Evolutionary conservation across 2,797 vertebrate species (phyloP), one percentile per base, ranked within the genome.

Genomic region (Novumbra hubbsi): DNA sequence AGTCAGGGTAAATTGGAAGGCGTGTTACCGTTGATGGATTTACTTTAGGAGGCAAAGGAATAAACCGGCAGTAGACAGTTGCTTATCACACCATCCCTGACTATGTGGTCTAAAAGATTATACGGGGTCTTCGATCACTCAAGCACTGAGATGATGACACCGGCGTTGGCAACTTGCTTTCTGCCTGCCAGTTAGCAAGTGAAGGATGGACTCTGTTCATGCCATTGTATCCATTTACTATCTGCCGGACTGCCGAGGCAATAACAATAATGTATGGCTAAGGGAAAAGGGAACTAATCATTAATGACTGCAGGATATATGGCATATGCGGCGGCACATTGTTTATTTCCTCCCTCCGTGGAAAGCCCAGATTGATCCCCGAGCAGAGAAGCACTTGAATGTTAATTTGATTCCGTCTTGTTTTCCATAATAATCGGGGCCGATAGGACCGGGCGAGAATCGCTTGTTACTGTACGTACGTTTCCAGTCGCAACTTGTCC

Each of bases 181-280:
- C 87, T 88, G 87, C 83, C 90, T 91, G 90, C 89, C 90, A 90
- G 90, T 91, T 91, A 91, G 83, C 85, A 68, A 66, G 78, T 93
- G 90, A 94, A 92, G 89, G 91, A 94, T 93, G 90, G 90, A 83
- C 84, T 90, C 85, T 81, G 79, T 80, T 85, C 78, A 88, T 91
- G 91, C 90, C 86, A 89, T 89, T 90, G 88, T 90, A 91, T 92
- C 90, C 90, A 77, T 86, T 91, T 86, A 85, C 91, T 93, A 92
- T 93, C 92, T 90, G 85, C 84, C 89, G 73, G 81, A 86, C 89
- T 86, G 81, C 80, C 81, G 86, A 88, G 87, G 92, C 91, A 92
- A 93, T 94, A 93, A 93, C 91, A 83, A 88, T 92, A 94, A 94
- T 93, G 92, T 93, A 94, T 92, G 88, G 91, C 91, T 91, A 87